Conservation (phyloP, 2,888 invertebrate genomes). For the Hypena proboscidalis region DNA sequence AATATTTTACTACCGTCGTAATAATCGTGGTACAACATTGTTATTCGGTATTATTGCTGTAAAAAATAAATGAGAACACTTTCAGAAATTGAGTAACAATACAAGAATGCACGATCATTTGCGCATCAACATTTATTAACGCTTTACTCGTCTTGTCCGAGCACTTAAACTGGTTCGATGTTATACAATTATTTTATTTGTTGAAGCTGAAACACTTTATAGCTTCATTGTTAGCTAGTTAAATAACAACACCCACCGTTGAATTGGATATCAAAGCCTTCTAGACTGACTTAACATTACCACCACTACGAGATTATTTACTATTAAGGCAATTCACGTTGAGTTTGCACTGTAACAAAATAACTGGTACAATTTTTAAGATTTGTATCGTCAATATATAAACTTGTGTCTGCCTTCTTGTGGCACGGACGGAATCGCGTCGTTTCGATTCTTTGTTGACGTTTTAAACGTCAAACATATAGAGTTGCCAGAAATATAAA, state of each 20-base stretch:
- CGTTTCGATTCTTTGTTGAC: too few species aligned
- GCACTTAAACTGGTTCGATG: not conserved
- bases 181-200: conserved; percentile 20
- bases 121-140: not conserved
- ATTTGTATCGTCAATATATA: not conserved
- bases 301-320: conserved; percentile 8
- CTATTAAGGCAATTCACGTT: conserved; percentile 17
- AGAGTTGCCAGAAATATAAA: too few species aligned
- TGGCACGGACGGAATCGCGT: too few species aligned
- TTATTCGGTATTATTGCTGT: conserved; percentile 47
- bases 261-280: conserved; percentile 5
- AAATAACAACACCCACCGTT: conserved; percentile 12
- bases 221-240: conserved; percentile 31
- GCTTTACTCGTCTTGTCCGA: conserved; percentile 10
- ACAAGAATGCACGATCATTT: not conserved
- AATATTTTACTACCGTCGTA: conserved; percentile 91
- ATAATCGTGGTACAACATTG: conserved; percentile 70
- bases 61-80: conserved; percentile 22
- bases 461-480: too few species aligned
- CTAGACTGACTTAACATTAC: conserved; percentile 1
- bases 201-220: conserved; percentile 34
- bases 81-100: not conserved
- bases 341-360: conserved; percentile 8
- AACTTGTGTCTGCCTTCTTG: too few species aligned
- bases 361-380: too few species aligned